These are phyloP conservation scores for Paracyprichromis sp. DNA, from an alignment of 2,113 vertebrate species.

Conservation along the genomic window DNA sequence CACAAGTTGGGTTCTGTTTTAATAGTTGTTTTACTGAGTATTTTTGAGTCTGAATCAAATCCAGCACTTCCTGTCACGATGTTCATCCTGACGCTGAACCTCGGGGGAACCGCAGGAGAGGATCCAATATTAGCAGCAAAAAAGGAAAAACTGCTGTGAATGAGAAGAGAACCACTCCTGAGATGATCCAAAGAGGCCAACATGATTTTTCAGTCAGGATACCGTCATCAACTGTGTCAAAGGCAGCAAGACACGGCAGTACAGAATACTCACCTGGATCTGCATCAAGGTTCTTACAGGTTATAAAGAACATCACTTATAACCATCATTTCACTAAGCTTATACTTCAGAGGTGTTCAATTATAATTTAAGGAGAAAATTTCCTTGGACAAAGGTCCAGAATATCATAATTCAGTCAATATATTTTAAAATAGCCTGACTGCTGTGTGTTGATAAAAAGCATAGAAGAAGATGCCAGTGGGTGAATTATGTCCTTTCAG, in stretches of 20 bases:
- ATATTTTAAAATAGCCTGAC: not conserved
- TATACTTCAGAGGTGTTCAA: not conserved
- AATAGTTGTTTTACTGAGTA: not conserved
- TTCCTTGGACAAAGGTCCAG: not conserved
- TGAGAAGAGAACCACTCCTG: not conserved
- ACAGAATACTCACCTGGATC: not conserved
- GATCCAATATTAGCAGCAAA: too few species aligned
- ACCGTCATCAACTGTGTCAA: not conserved
- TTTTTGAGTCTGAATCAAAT: not conserved
- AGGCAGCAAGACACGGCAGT: not conserved
- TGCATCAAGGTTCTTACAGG: not conserved
- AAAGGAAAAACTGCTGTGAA: too few species aligned
- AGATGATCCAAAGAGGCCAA: not conserved
- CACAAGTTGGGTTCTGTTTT: not conserved
- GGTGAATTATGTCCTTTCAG: not conserved
- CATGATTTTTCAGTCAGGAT: not conserved
- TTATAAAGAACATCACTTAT: not conserved
- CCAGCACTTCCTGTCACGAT: too few species aligned
- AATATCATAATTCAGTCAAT: not conserved
- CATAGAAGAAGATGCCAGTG: not conserved
- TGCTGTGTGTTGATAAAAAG: not conserved
- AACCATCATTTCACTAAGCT: not conserved
- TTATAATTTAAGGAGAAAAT: not conserved
- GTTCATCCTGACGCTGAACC: too few species aligned
- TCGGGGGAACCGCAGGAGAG: too few species aligned